phyloP scores from a whole-genome alignment of 2,888 invertebrate species.

The Dioctria rufipes region DNA sequence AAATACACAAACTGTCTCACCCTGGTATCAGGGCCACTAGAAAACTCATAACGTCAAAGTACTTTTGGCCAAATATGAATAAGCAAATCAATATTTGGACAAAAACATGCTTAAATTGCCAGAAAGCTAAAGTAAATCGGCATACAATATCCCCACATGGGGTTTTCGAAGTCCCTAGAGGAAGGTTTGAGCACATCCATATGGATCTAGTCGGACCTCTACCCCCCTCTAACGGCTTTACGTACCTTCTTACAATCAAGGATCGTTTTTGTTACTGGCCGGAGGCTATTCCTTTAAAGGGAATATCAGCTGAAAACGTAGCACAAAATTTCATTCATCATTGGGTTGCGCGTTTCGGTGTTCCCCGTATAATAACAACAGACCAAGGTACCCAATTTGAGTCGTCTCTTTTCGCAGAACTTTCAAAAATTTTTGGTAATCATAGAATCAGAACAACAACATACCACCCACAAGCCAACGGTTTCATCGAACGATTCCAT shows the following conservation, averaged over 20 bases:
- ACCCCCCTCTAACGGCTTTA: not conserved
- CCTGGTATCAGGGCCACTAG: too few species aligned
- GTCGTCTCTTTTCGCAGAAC: not conserved
- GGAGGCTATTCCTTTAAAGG: not conserved
- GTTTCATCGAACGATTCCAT: not conserved
- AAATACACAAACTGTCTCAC: too few species aligned
- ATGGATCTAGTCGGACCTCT: not conserved
- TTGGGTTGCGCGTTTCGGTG: not conserved
- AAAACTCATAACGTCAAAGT: too few species aligned
- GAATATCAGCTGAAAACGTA: not conserved
- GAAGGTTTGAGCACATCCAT: conserved; percentile 7
- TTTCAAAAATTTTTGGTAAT: not conserved
- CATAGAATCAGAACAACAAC: not conserved
- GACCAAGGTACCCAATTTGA: not conserved
- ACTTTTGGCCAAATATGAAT: too few species aligned
- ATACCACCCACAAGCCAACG: not conserved
- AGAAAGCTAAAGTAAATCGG: too few species aligned
- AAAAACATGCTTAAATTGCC: too few species aligned
- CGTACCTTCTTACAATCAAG: not conserved
- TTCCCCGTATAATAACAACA: not conserved
- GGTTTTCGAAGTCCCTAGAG: not conserved
- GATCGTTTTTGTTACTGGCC: not conserved
- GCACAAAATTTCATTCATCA: not conserved
- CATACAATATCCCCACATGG: not conserved
- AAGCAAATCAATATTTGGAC: too few species aligned